A percentile compares a stretch with the other conserved stretches of the same genome.
Conservation (phyloP, 2,888 invertebrate genomes). For the Steromphala cineraria region DNA sequence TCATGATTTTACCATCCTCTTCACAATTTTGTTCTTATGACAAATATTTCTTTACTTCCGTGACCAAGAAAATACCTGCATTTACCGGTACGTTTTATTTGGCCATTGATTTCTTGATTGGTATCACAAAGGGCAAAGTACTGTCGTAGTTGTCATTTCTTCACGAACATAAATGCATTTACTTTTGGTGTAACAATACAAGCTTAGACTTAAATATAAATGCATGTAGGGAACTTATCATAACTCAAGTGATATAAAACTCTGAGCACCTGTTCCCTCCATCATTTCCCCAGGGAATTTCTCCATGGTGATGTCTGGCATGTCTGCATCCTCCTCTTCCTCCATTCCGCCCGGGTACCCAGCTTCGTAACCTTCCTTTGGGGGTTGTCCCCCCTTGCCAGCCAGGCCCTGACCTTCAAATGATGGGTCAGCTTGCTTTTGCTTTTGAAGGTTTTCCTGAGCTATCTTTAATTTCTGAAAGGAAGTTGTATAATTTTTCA, state of each 20-base stretch:
- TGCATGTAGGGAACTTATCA: too few species aligned
- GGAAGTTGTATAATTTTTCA: too few species aligned
- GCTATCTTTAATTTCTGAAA: conserved; percentile 28
- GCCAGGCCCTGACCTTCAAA: background rate
- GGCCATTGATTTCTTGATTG: too few species aligned
- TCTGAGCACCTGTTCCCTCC: conserved; percentile 19
- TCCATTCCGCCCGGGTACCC: background rate
- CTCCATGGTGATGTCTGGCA: conserved; percentile 41
- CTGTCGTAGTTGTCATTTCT: too few species aligned
- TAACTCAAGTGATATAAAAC: too few species aligned
- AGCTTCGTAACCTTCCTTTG: background rate
- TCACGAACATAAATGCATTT: too few species aligned
- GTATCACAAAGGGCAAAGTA: too few species aligned
- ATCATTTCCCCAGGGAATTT: conserved; percentile 31
- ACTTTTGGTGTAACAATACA: too few species aligned
- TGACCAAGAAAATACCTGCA: too few species aligned
- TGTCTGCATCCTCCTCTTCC: conserved; percentile 46
- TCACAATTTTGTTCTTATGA: background rate
- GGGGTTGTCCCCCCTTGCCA: background rate
- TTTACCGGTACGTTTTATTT: too few species aligned
- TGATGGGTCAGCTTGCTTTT: background rate
- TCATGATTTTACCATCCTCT: background rate
- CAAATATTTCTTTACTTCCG: too few species aligned
- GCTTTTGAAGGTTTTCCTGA: background rate
- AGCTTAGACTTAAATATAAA: too few species aligned